Conservation (phyloP, 2,888 invertebrate species). For the Lottia gigantea region DNA sequence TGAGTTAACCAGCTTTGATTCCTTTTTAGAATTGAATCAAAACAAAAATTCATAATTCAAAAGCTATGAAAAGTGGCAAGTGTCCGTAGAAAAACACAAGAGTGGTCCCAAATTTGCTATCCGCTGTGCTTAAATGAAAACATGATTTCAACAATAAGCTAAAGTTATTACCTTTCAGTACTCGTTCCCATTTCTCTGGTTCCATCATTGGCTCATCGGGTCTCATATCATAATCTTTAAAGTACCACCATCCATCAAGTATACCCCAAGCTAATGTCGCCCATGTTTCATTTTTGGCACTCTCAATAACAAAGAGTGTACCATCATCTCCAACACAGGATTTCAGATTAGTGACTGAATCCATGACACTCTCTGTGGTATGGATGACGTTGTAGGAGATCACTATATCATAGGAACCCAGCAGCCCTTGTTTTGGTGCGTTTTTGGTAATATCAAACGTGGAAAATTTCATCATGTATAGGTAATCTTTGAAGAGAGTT, state of each 20-base stretch:
- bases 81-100: too few relatives aligned
- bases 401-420: neutral
- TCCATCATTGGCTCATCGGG: slow-evolving; percentile 8
- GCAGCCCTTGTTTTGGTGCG: neutral
- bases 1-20: too few relatives aligned
- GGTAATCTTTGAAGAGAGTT: slow-evolving; percentile 4
- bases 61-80: too few relatives aligned
- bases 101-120: too few relatives aligned
- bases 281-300: slow-evolving; percentile 3
- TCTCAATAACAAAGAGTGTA: neutral
- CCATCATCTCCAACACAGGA: neutral
- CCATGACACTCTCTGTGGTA: slow-evolving; percentile 3
- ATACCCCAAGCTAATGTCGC: neutral
- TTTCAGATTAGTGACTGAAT: neutral
- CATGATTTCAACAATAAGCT: neutral
- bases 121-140: too few relatives aligned
- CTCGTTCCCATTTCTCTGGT: slow-evolving; percentile 7
- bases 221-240: slow-evolving; percentile 6
- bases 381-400: slow-evolving; percentile 5
- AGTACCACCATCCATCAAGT: slow-evolving; percentile 2
- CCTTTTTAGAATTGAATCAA: too few relatives aligned
- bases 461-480: slow-evolving; percentile 4
- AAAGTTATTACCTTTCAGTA: neutral
- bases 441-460: neutral
- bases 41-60: too few relatives aligned